Evolutionary conservation across 2,888 invertebrate species (phyloP), one percentile per base, ranked within the genome.

Genomic region (Andrena camellia): DNA sequence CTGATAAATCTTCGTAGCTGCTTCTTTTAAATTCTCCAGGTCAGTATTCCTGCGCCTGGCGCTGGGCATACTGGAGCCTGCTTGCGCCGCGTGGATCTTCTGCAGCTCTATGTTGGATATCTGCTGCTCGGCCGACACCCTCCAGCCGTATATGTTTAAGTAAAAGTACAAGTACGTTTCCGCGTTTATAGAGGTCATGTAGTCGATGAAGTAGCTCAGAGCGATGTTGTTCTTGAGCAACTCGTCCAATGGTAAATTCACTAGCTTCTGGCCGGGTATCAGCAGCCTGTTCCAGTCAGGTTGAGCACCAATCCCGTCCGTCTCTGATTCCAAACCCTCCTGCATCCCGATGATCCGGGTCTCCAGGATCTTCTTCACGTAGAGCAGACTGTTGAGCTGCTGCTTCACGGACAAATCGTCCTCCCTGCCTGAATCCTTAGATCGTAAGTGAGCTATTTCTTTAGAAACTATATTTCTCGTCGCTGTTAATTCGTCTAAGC

Each of bases 361-460:
- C 90, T 98, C 97, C 81, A 98, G 96, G 31, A 97, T 96, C 91
- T 97, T 96, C 76, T 96, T 95, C 42, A 98, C 96, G 94, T 97
- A 98, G 86, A 96, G 95, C 76, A 99, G 94, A 89, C 98, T 98
- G 75, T 97, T 97, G 62, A 99, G 94, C 93, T 98, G 98, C 91
- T 98, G 98, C 87, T 98, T 97, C 71, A 98, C 97, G 71, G 96
- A 95, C 48, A 97, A 94, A 92, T 98, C 97, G 94, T 97, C 97
- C 89, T 97, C 97, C 0, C 97, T 97, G 0, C 97, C 98, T 31
- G 97, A 97, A 94, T 98, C 98, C 92, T 96, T 96, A 6, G 98
- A 98, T 92, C 98, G 96, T 95, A 97, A 93, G 92, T 96, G 96
- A 86, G 96, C 96, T 93, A 98, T 97, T 94, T 98, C 98, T 91